Base-by-base conservation (phyloP, 2,113 vertebrate species). In the Otis tarda region DNA sequence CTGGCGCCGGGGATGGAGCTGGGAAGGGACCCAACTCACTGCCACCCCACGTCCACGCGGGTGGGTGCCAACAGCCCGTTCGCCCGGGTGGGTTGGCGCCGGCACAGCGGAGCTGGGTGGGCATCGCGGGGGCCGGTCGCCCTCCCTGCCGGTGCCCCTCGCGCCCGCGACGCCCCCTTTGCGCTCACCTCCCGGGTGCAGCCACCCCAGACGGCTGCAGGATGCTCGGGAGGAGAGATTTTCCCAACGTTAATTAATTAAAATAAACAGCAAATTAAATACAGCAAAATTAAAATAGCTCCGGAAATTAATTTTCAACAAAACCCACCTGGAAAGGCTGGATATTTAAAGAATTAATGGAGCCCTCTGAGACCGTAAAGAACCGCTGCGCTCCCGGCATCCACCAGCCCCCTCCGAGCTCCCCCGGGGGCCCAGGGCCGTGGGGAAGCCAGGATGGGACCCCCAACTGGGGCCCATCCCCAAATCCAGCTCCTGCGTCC, bases 261-360 rank as follows among this genome's bases (percentile, higher is more conserved):
- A 98, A 98, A 98, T 98, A 98, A 98, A 98, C 97, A 98, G 97
- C 98, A 98, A 98, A 98, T 98, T 98, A 98, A 98, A 97, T 98
- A 98, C 98, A 98, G 98, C 97, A 98, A 98, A 98, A 98, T 98
- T 98, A 98, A 98, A 98, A 98, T 98, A 98, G 98, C 97, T 97
- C 98, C 97, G 98, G 98, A 98, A 98, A 98, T 98, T 98, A 98
- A 98, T 98, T 98, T 97, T 97, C 97, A 97, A 95, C 96, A 96
- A 97, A 96, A 96, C 96, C 98, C 97, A 98, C 98, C 98, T 98
- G 97, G 97, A 97, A 97, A 98, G 97, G 97, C 97, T 96, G 97
- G 98, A 97, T 95, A 95, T 96, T 98, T 98, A 97, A 98, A 97
- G 95, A 94, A 96, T 93, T 94, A 96, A 97, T 94, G 90, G 91